Base-by-base conservation (phyloP, 2,888 invertebrate genomes). In the Drosophila pseudotakahashii region DNA sequence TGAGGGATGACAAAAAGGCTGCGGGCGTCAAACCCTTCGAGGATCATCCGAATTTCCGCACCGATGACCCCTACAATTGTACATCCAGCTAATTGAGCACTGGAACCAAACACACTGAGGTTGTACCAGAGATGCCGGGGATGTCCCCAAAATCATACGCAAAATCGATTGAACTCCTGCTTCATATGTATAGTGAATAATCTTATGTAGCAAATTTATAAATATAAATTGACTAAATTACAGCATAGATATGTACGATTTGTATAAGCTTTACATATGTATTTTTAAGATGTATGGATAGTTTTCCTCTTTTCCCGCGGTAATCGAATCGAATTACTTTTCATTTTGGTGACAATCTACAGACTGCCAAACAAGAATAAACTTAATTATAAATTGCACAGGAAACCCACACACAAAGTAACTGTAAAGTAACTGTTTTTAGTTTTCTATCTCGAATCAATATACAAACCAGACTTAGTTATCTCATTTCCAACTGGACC, bases 1-100 rank as follows among this genome's bases (percentile, higher is more conserved):
- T 96, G n/a, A 93, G 96, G 30, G 94, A 95, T 69, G 95, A 95
- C 59, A 94, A 96, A 89, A 94, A 94, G 73, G 93, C 94, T 45
- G 95, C 95, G 2, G 95, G 95, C 68, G 94, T 96, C 3, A 93
- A 94, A 36, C 96, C 96, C 0, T 96, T 94, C 89, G 96, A 96
- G 90, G 96, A 96, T 89, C 94, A 92, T 79, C 92, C 91, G 10
- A 92, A 91, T 69, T 92, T 92, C 76, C 92, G 92, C 66, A 90
- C 91, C 32, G 92, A 92, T 73, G 92, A 92, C 88, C 92, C 92
- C 5, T 92, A 92, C 75, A 92, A 92, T 77, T 92, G 92, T 79
- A 92, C 92, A 66, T 91, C 92, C 76, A 92, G 92, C 91, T 92
- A 92, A 92, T 91, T 89, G 84, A 77, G 78, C 82, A 59, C 91